Evolutionary conservation across 2,888 invertebrate species (phyloP).

Genomic region (Acronicta alni): DNA sequence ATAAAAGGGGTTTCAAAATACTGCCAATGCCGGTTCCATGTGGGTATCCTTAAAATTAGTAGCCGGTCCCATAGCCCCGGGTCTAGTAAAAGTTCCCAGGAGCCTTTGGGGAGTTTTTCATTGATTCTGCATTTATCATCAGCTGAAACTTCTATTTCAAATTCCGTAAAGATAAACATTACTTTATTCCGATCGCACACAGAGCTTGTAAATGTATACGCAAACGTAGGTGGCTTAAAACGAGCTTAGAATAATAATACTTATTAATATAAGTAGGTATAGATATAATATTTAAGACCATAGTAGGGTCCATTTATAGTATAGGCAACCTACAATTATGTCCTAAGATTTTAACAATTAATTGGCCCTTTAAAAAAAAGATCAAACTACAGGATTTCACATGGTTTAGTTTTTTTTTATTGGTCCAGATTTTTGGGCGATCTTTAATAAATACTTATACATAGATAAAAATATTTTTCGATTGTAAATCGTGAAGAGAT

Average conservation of each 20-base stretch:
- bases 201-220: conserved; percentile 42
- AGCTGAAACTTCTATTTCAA: not conserved
- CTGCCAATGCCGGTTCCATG: not conserved
- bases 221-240: conserved; percentile 46
- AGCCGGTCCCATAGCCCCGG: too few relatives aligned
- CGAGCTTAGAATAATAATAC: conserved; percentile 60
- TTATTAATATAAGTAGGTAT: conserved; percentile 19
- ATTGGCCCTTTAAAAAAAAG: too few relatives aligned
- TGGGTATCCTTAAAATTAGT: too few relatives aligned
- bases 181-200: conserved; percentile 4
- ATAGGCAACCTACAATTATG: too few relatives aligned
- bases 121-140: too few relatives aligned
- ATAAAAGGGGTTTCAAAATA: not conserved
- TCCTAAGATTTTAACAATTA: too few relatives aligned
- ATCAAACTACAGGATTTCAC: too few relatives aligned
- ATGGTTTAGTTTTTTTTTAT: too few relatives aligned
- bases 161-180: conserved; percentile 1
- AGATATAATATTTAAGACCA: conserved; percentile 56
- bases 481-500: too few relatives aligned
- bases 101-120: too few relatives aligned
- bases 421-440: conserved; percentile 15
- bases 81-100: too few relatives aligned
- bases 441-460: not conserved
- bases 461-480: not conserved
- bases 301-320: conserved; percentile 56